Base-by-base conservation (phyloP, 2,113 vertebrate genomes). In the Meleagris gallopavo region DNA sequence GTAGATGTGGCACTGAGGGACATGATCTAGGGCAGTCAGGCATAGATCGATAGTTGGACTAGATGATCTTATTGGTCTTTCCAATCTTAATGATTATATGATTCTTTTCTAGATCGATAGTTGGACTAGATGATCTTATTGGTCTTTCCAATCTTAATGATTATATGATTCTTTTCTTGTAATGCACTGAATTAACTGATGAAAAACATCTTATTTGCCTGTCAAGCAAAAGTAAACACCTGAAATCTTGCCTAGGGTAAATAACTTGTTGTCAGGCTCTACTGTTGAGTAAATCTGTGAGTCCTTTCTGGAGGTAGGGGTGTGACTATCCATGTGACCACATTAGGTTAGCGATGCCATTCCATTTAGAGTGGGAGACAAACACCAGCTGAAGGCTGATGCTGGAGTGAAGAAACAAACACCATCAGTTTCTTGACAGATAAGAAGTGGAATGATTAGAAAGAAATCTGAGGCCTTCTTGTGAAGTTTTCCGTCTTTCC, bases 401-500 rank as follows among this genome's bases (percentile, higher is more conserved):
- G n/a, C 43, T 71, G 45, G 75, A 91, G 60, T 74, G 41, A 22
- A 78, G 72, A 88, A 40, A 83, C 38, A 57, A 83, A 74, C 41
- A 12, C 32, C 24, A 30, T 16, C 4, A 29, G 25, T 45, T 78
- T 64, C 46, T 61, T 72, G 38, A 34, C 38, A 69, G 43, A 54
- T 50, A 83, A 91, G 81, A 91, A 91, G 74, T 67, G 7, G n/a
- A 86, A 57, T 43, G 18, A 86, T 78, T 80, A 74, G 52, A 86
- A 88, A 88, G 77, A 90, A 93, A 48, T 83, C 67, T n/a, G 32
- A 74, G 55, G 73, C 65, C 16, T 89, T 91, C 86, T 46, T 70
- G 80, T 75, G 73, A 94, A 77, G 72, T 94, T 81, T 83, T 90
- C n/a, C 76, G 71, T 81, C 79, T 74, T 86, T 80, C 70, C 45